Percentiles rank a stretch among this genome's conserved stretches.
phyloP scores from a whole-genome alignment of 2,888 invertebrate genomes.

The Drosophila phalerata region DNA sequence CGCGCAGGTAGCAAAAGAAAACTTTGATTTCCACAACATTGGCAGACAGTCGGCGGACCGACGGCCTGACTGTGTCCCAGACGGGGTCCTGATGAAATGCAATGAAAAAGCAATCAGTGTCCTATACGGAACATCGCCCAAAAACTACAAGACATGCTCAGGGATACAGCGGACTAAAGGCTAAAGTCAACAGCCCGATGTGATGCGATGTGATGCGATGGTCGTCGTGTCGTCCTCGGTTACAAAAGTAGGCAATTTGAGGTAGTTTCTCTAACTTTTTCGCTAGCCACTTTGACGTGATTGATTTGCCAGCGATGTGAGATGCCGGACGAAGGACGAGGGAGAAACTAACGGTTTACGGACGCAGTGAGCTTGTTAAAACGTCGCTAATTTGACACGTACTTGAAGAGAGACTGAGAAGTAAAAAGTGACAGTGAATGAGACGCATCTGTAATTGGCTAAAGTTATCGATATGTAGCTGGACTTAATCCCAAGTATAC shows the following conservation, averaged over 20 bases:
- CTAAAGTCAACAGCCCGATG: constrained; percentile 51
- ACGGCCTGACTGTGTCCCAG: constrained; percentile 9
- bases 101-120: constrained; percentile 78
- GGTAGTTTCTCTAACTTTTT: constrained; percentile 75
- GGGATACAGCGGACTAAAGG: constrained; percentile 31
- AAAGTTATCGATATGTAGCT: constrained; percentile 24
- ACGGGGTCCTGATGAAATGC: constrained; percentile 59
- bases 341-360: constrained; percentile 50
- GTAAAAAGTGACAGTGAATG: constrained; percentile 36
- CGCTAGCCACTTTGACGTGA: constrained; percentile 72
- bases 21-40: constrained; percentile 4
- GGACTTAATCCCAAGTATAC: constrained; percentile 23
- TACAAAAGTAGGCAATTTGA: constrained; percentile 79
- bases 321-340: constrained; percentile 6
- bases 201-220: constrained; percentile 13
- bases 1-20: constrained; percentile 58
- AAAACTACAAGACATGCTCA: constrained; percentile 47
- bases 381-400: constrained; percentile 81
- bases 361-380: constrained; percentile 74
- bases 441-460: constrained; percentile 49
- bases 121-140: constrained; percentile 27
- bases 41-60: neutral
- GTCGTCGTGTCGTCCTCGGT: constrained; percentile 12
- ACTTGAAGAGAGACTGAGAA: constrained; percentile 58
- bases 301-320: constrained; percentile 61